Conservation (phyloP, 2,888 invertebrate genomes). For the Polyommatus icarus region DNA sequence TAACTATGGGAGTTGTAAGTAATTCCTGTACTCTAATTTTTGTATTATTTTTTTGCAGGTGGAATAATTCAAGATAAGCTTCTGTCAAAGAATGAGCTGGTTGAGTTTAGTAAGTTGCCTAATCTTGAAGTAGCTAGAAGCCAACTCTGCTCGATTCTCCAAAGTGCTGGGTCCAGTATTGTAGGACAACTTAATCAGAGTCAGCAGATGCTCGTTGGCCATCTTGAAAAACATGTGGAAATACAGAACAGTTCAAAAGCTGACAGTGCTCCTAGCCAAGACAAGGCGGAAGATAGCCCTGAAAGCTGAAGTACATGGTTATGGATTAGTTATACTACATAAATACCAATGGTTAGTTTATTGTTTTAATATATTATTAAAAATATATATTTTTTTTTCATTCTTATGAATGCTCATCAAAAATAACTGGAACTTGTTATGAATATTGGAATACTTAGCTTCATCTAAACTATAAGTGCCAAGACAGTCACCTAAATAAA, state of each 20-base stretch:
- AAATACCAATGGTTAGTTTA: slow-evolving; percentile 5
- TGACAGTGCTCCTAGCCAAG: slow-evolving; percentile 37
- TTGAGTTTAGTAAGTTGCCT: slow-evolving; percentile 83
- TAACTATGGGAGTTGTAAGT: background rate
- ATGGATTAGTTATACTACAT: background rate
- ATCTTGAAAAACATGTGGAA: slow-evolving; percentile 82
- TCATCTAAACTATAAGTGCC: background rate
- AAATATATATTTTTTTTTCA: background rate
- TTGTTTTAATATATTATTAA: slow-evolving; percentile 12
- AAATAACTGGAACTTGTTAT: background rate
- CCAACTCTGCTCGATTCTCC: slow-evolving; percentile 84
- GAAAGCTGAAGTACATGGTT: slow-evolving; percentile 21
- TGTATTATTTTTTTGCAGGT: slow-evolving; percentile 71
- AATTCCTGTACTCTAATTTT: background rate
- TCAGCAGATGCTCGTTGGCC: slow-evolving; percentile 84
- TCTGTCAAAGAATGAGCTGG: slow-evolving; percentile 84
- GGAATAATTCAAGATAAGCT: slow-evolving; percentile 87
- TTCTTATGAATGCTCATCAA: background rate
- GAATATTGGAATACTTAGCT: background rate
- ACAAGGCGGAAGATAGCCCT: slow-evolving; percentile 35
- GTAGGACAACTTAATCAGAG: slow-evolving; percentile 84
- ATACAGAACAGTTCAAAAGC: slow-evolving; percentile 47
- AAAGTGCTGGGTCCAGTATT: slow-evolving; percentile 82
- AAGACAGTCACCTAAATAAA: background rate
- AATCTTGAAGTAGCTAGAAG: slow-evolving; percentile 83